phyloP scores from a whole-genome alignment of 2,888 invertebrate genomes.

The Drosophila engyochracea region DNA sequence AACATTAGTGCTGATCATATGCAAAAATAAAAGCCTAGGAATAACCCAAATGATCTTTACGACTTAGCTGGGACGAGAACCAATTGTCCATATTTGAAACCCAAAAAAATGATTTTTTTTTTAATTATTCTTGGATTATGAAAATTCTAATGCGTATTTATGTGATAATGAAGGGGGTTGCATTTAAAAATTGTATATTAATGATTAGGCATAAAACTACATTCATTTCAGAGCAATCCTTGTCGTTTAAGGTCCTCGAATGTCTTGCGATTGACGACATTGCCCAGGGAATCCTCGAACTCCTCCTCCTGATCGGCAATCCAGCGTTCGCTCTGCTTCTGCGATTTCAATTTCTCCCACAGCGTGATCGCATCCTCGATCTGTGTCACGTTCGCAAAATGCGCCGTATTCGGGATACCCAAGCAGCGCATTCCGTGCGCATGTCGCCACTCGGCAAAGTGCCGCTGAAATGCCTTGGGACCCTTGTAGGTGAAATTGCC shows the following conservation, averaged over 20 bases:
- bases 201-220: constrained; percentile 12
- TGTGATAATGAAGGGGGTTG: not conserved
- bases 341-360: constrained; percentile 98
- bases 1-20: not conserved
- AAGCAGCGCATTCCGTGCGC: constrained; percentile 99
- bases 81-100: not conserved
- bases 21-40: not conserved
- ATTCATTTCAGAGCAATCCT: constrained; percentile 91
- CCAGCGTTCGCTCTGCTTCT: constrained; percentile 98
- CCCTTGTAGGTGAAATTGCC: constrained; percentile 99
- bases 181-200: constrained; percentile 14
- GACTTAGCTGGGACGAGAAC: not conserved
- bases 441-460: constrained; percentile 97
- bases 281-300: constrained; percentile 99
- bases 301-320: constrained; percentile 99
- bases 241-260: constrained; percentile 99
- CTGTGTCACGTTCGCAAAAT: constrained; percentile 99
- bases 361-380: constrained; percentile 98
- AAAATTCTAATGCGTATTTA: not conserved
- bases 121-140: not conserved
- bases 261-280: constrained; percentile 99
- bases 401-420: constrained; percentile 99
- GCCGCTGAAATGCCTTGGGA: constrained; percentile 99
- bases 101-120: not conserved
- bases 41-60: not conserved